Conservation (phyloP, 2,888 invertebrate genomes). For the Synanthedon tipuliformis region DNA sequence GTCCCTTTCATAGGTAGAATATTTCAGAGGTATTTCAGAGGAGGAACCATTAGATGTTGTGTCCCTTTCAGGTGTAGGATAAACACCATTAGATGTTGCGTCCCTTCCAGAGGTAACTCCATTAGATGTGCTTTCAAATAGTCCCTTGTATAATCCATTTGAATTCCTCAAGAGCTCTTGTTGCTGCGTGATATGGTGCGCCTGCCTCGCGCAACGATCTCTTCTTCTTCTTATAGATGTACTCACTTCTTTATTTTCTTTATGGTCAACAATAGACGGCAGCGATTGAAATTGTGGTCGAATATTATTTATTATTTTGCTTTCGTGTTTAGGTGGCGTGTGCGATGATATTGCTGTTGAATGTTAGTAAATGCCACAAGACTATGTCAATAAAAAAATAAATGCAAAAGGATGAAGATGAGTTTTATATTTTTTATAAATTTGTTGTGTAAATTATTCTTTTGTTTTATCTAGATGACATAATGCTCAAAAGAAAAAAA, state of each 20-base stretch:
- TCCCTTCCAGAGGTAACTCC: slow-evolving; percentile 8
- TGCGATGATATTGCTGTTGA: slow-evolving; percentile 31
- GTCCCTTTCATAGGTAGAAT: slow-evolving; percentile 2
- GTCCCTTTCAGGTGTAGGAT: slow-evolving; percentile 2
- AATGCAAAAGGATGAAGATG: too few species aligned
- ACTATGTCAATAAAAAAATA: background rate
- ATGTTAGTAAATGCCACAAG: slow-evolving; percentile 47
- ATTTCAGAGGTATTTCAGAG: background rate
- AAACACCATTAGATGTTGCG: slow-evolving; percentile 17
- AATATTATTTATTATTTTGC: slow-evolving; percentile 24
- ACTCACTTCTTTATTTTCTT: slow-evolving; percentile 77
- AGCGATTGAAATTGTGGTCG: slow-evolving; percentile 15
- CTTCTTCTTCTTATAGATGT: slow-evolving; percentile 83
- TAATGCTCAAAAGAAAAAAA: too few species aligned
- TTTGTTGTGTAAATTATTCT: too few species aligned
- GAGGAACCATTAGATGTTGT: slow-evolving; percentile 17
- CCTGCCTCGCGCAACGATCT: slow-evolving; percentile 86
- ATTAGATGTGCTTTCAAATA: slow-evolving; percentile 22
- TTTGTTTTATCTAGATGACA: too few species aligned
- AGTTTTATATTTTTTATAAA: too few species aligned
- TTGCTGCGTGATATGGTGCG: slow-evolving; percentile 86
- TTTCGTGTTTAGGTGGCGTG: slow-evolving; percentile 35
- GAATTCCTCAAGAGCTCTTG: slow-evolving; percentile 70
- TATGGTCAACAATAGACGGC: slow-evolving; percentile 40
- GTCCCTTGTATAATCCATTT: slow-evolving; percentile 29